These are phyloP conservation scores for Drymonia ruficornis DNA, from an alignment of 2,888 invertebrate genomes.

Conservation along the genomic window DNA sequence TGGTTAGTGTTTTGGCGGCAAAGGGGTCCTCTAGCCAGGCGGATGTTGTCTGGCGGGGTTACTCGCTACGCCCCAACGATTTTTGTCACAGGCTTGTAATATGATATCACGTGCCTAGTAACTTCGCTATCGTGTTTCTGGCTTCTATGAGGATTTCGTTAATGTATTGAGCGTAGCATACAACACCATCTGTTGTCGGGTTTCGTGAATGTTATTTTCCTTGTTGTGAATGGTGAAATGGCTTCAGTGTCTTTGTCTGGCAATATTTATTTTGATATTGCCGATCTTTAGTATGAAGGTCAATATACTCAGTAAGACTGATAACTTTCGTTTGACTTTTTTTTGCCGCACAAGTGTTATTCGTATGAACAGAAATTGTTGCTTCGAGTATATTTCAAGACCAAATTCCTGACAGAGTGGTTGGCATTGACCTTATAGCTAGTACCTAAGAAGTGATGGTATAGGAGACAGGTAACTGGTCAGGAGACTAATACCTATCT, in stretches of 20 bases:
- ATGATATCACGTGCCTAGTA: too few relatives aligned
- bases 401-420: not conserved
- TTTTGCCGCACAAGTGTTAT: not conserved
- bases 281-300: not conserved
- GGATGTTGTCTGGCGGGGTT: too few relatives aligned
- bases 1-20: too few relatives aligned
- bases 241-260: not conserved
- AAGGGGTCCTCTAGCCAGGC: too few relatives aligned
- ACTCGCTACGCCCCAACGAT: too few relatives aligned
- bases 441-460: not conserved
- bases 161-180: too few relatives aligned
- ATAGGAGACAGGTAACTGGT: not conserved
- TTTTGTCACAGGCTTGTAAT: too few relatives aligned
- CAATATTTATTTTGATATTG: not conserved
- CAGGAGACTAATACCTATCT: too few relatives aligned
- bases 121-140: too few relatives aligned
- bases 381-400: not conserved
- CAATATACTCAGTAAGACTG: not conserved
- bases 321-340: not conserved
- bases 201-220: too few relatives aligned
- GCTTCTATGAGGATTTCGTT: too few relatives aligned
- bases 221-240: not conserved
- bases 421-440: not conserved
- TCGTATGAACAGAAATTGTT: not conserved
- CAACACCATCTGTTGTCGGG: too few relatives aligned